Percentiles rank a stretch among this genome's conserved stretches.
These are phyloP conservation scores for Potamilus streckersoni DNA, from an alignment of 1,140 invertebrate species.

Conservation along the genomic window DNA sequence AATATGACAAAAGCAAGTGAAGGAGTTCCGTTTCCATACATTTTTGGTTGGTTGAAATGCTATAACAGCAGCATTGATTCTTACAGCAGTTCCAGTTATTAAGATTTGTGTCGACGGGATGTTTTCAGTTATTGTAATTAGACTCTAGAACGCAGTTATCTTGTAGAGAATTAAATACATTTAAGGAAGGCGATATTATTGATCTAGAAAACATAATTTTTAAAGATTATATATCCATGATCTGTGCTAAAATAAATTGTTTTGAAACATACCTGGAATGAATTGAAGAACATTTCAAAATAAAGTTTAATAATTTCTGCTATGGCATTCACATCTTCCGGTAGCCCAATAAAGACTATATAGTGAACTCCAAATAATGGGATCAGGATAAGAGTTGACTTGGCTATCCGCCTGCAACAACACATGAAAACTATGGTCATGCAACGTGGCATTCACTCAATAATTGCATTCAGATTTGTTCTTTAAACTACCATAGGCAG, in stretches of 20 bases:
- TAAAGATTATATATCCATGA: neutral
- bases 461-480: neutral
- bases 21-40: no score
- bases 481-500: neutral
- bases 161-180: neutral
- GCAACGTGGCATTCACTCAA: neutral
- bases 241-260: neutral
- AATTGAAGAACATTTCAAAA: constrained; percentile 82
- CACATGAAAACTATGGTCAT: neutral
- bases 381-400: constrained; percentile 82
- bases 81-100: no score
- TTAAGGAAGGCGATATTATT: neutral
- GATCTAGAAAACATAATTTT: neutral
- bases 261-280: constrained; percentile 77
- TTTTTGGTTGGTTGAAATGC: no score
- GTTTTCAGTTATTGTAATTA: neutral
- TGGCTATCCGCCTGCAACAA: constrained; percentile 72
- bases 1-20: no score
- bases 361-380: constrained; percentile 86
- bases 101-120: neutral
- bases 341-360: constrained; percentile 71
- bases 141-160: no score
- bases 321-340: constrained; percentile 36
- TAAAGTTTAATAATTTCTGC: constrained; percentile 79
- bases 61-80: no score